Conservation (phyloP, 2,888 invertebrate species). For the Teleiodes luculella region DNA sequence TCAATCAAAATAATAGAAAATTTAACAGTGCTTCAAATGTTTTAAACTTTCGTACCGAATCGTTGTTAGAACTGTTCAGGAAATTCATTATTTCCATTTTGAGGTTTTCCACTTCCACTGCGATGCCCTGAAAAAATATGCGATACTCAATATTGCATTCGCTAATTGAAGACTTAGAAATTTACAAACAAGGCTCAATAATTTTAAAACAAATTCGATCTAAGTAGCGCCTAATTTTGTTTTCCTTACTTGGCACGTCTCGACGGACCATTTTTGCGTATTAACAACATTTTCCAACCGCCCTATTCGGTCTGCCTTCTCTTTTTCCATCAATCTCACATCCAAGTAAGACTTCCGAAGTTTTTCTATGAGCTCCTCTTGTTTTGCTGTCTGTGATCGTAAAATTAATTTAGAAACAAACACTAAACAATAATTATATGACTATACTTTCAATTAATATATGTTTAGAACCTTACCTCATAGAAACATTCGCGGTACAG, state of each 20-base stretch:
- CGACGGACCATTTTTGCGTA: constrained; percentile 49
- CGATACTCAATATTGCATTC: no score
- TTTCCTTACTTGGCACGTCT: constrained; percentile 48
- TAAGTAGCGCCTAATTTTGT: no score
- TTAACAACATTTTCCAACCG: constrained; percentile 43
- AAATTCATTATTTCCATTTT: constrained; percentile 64
- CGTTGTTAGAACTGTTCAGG: constrained; percentile 60
- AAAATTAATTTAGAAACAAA: no score
- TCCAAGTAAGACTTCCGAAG: constrained; percentile 55
- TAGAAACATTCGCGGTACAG: constrained; percentile 68
- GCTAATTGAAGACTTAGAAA: background rate
- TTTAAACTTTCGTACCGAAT: constrained; percentile 53
- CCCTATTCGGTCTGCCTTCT: constrained; percentile 45
- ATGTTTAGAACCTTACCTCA: constrained; percentile 47
- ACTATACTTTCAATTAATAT: no score
- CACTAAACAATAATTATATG: no score
- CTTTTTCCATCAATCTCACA: constrained; percentile 47
- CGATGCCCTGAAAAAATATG: constrained; percentile 53
- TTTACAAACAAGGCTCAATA: background rate
- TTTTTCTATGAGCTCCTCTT: constrained; percentile 59
- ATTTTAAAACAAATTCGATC: no score
- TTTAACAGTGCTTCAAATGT: no score
- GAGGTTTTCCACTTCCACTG: constrained; percentile 57
- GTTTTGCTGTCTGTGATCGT: constrained; percentile 59
- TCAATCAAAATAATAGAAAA: no score